phyloP scores from a whole-genome alignment of 1,140 invertebrate genomes.

The Lepidurus arcticus region DNA sequence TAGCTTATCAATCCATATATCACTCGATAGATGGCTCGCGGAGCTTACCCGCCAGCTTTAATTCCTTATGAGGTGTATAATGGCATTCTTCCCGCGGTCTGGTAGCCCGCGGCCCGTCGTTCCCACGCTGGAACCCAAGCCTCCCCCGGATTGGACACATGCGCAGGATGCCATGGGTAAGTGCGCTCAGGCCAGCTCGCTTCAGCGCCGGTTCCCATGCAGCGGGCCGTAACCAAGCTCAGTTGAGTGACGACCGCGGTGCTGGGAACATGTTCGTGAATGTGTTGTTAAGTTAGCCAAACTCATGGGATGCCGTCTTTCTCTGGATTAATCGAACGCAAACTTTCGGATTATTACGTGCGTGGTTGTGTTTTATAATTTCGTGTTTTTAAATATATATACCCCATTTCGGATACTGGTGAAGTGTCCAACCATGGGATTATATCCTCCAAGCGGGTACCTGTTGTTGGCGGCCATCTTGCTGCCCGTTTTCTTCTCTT shows the following conservation, averaged over 20 bases:
- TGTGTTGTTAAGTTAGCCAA: background rate
- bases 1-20: background rate
- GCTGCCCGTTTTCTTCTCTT: conserved; percentile 8
- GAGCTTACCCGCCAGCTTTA: background rate
- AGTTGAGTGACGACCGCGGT: background rate
- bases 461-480: conserved; percentile 20
- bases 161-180: conserved; percentile 17
- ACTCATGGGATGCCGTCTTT: background rate
- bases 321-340: background rate
- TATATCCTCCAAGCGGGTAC: conserved; percentile 8
- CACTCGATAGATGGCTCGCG: background rate
- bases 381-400: background rate
- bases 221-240: conserved; percentile 1
- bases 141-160: background rate
- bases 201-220: conserved; percentile 12
- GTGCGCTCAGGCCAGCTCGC: conserved; percentile 6
- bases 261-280: background rate
- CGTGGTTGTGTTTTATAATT: background rate
- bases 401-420: background rate
- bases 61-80: background rate
- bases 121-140: conserved; percentile 4
- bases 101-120: conserved; percentile 9
- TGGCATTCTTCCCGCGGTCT: conserved; percentile 1
- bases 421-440: background rate
- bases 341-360: background rate